Evolutionary conservation across 2,797 vertebrate species (phyloP).

Genomic region (Danio tinwini): DNA sequence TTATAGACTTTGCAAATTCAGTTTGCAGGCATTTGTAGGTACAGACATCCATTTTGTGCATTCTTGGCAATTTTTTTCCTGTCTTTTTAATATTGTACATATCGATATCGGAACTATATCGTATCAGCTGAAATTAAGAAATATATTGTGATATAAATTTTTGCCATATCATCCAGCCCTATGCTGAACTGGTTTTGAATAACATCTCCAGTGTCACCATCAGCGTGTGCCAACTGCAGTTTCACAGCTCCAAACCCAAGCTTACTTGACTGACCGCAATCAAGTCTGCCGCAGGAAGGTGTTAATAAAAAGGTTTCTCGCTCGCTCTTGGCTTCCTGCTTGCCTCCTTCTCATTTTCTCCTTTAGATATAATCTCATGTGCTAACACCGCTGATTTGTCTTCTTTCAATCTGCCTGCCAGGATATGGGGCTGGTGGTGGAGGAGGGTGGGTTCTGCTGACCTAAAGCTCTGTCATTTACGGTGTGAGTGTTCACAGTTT

Average conservation of each 20-base stretch:
- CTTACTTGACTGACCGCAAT: neutral
- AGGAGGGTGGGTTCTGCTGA: neutral
- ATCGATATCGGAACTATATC: too few relatives aligned
- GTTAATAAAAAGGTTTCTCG: neutral
- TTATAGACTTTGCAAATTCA: too few relatives aligned
- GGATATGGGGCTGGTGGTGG: neutral
- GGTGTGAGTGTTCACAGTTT: constrained; percentile 31
- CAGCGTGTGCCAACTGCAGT: neutral
- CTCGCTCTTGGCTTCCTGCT: neutral
- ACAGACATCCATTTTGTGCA: too few relatives aligned
- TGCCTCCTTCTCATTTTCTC: constrained; percentile 3
- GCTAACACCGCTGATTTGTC: constrained; percentile 47
- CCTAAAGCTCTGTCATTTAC: constrained; percentile 34
- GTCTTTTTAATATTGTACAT: too few relatives aligned
- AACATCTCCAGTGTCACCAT: neutral
- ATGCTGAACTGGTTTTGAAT: neutral
- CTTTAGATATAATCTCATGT: constrained; percentile 28
- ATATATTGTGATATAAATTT: too few relatives aligned
- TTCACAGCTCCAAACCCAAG: neutral
- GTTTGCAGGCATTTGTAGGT: too few relatives aligned
- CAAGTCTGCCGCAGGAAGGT: neutral
- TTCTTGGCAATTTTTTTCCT: too few relatives aligned
- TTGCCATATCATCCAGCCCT: too few relatives aligned
- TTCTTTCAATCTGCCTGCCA: neutral
- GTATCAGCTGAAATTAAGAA: too few relatives aligned